Percentiles rank a stretch among this genome's conserved stretches.
phyloP scores from a whole-genome alignment of 2,797 vertebrate genomes.

The Notoglanidium macrostoma region DNA sequence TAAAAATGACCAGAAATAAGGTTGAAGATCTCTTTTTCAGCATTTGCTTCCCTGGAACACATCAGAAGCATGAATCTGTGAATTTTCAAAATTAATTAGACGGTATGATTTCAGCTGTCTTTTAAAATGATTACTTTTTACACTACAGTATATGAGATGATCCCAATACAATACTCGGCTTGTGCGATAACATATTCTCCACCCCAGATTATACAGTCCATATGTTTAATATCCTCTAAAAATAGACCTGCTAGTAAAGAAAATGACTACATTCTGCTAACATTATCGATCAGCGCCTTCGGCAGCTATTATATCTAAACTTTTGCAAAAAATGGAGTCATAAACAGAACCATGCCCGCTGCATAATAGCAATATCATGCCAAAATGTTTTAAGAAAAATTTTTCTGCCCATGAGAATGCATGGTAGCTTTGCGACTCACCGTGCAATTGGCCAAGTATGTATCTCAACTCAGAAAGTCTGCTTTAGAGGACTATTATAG shows the following conservation, averaged over 20 bases:
- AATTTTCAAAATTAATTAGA: neutral
- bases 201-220: too few species aligned
- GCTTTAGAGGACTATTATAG: neutral
- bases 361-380: neutral
- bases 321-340: neutral
- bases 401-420: neutral
- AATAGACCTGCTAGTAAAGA: neutral
- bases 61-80: neutral
- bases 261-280: neutral
- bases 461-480: neutral
- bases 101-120: neutral
- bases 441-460: neutral
- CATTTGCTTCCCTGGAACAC: neutral
- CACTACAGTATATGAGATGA: neutral
- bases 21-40: neutral
- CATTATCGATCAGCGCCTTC: too few species aligned
- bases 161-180: neutral
- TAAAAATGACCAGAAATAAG: conserved; percentile 39
- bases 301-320: neutral
- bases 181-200: too few species aligned
- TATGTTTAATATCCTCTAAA: neutral
- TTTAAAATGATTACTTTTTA: neutral
- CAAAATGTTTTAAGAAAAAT: neutral
- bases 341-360: neutral
- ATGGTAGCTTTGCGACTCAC: neutral